Evolutionary conservation across 2,113 vertebrate genomes (phyloP).

Genomic region (Tetrao urogallus): DNA sequence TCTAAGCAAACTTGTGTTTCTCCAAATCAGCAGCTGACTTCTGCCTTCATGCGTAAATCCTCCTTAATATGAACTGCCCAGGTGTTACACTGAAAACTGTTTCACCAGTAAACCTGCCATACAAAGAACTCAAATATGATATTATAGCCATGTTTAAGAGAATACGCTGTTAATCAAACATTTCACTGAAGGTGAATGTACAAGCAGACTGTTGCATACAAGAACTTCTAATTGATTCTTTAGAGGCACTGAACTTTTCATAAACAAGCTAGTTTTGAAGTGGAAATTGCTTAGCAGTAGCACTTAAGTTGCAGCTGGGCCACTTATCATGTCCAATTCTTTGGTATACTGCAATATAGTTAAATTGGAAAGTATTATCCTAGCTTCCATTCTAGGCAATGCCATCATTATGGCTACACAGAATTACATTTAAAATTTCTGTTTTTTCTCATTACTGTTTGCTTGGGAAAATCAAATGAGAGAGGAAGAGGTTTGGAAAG

Average conservation of each 20-base stretch:
- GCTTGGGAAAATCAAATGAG: not conserved
- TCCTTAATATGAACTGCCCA: not conserved
- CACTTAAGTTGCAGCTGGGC: not conserved
- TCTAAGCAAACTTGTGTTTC: not conserved
- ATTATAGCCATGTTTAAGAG: not conserved
- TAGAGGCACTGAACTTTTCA: not conserved
- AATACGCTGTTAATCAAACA: not conserved
- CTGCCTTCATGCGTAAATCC: not conserved
- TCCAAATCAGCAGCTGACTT: not conserved
- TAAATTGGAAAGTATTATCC: not conserved
- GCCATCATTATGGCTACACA: not conserved
- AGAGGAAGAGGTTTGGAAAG: rapidly evolving
- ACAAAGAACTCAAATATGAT: not conserved
- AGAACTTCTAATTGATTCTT: not conserved
- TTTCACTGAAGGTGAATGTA: not conserved
- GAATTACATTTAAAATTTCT: not conserved
- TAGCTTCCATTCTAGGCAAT: not conserved
- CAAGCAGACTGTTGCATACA: not conserved
- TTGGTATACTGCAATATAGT: not conserved
- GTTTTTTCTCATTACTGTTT: not conserved
- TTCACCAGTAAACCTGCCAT: not conserved
- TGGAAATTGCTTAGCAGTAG: not conserved
- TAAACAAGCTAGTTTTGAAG: not conserved
- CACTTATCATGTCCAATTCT: not conserved
- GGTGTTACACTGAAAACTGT: not conserved